Base-by-base conservation (phyloP, 2,797 vertebrate genomes). In the Sebastes matsubarae region DNA sequence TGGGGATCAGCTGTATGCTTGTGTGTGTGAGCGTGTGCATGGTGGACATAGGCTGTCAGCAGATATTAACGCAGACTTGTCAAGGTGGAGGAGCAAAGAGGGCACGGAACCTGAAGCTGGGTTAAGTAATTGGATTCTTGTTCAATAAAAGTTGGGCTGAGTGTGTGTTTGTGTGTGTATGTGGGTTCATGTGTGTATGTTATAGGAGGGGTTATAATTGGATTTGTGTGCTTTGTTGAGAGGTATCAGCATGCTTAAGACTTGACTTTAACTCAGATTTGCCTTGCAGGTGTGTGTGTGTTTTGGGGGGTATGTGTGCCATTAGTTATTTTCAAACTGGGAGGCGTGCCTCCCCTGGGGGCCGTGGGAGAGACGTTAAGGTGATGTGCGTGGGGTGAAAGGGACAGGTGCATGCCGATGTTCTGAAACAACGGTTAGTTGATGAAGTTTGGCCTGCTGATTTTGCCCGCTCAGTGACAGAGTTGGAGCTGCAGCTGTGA, bases 41-140 rank as follows among this genome's bases (percentile, higher is more conserved):
- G 82, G 75, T 93, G 92, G 90, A 94, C 95, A 87, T 83, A 24
- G 94, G 94, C 96, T 92, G 79, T 97, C 97, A 97, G 95, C 96
- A 96, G 95, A 97, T 97, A 98, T 98, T 97, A 98, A 96, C 83
- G 91, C 94, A 94, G 94, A 90, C 91, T 92, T 96, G 96, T 97
- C 90, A 94, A 95, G 94, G 93, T 96, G 93, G 96, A 95, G 57
- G 92, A 95, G 92, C 79, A 92, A 89, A 94, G 89, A 89, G 90
- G 94, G 93, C 96, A 93, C 94, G 92, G 94, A 97, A 97, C 95
- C 94, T 96, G 96, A 96, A 96, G 95, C 93, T 90, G 85, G 95
- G 95, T 97, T 97, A 98, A 98, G 96, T 98, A 98, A 98, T 98
- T 98, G 97, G 96, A 97, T 97, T 98, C 96, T 96, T 97, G 96